These are phyloP conservation scores for Ostrea denselamellosa DNA, from an alignment of 1,140 invertebrate species.

Conservation along the genomic window DNA sequence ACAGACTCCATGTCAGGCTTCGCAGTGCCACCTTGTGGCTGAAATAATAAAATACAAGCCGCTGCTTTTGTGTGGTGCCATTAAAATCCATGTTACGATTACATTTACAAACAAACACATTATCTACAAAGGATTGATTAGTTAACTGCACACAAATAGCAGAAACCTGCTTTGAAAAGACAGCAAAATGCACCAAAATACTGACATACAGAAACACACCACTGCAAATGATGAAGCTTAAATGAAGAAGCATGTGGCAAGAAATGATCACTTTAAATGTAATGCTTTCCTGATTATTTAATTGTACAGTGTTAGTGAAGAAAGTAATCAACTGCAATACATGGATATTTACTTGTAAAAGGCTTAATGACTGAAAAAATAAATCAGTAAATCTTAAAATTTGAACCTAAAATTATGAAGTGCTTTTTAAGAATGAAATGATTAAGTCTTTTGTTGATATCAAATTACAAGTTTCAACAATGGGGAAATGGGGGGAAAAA, in stretches of 20 bases:
- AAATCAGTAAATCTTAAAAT: background rate
- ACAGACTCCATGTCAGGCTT: background rate
- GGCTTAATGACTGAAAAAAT: constrained; percentile 38
- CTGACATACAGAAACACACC: background rate
- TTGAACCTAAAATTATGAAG: background rate
- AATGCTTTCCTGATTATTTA: background rate
- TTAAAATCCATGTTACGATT: background rate
- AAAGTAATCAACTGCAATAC: background rate
- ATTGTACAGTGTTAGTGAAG: background rate
- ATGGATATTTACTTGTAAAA: constrained; percentile 34
- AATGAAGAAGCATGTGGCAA: background rate
- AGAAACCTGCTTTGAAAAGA: background rate
- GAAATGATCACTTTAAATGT: background rate
- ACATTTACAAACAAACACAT: background rate
- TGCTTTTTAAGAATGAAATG: background rate
- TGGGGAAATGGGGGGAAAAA: background rate
- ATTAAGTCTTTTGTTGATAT: background rate
- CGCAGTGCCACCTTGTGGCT: background rate
- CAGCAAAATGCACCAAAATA: constrained; percentile 3
- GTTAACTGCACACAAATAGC: background rate
- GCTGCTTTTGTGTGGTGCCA: background rate
- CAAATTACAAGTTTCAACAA: background rate
- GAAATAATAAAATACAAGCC: background rate
- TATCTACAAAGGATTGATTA: background rate
- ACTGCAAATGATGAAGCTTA: constrained; percentile 11